A percentile compares a stretch with the other conserved stretches of the same genome.
phyloP scores from a whole-genome alignment of 2,888 invertebrate species.

The Amblyteles armatorius region DNA sequence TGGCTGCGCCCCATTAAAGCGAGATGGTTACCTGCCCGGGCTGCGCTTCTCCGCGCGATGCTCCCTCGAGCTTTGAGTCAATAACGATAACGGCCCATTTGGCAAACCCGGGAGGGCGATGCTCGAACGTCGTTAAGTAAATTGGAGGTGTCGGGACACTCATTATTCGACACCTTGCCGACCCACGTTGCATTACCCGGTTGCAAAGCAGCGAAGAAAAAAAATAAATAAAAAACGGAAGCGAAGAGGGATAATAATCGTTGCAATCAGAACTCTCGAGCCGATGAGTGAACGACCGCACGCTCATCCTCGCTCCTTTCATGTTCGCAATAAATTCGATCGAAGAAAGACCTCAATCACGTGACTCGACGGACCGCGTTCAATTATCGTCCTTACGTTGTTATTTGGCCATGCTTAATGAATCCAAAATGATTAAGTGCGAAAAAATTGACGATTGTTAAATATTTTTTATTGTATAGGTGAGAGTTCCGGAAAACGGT shows the following conservation, averaged over 20 bases:
- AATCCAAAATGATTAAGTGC: not conserved
- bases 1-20: constrained; percentile 53
- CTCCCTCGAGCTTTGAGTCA: constrained; percentile 66
- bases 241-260: constrained; percentile 30
- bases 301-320: constrained; percentile 1
- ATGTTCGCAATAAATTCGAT: constrained; percentile 29
- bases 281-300: constrained; percentile 30
- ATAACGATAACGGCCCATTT: constrained; percentile 76
- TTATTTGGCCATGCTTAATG: not conserved
- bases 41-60: constrained; percentile 41
- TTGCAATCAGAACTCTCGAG: constrained; percentile 37
- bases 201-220: not conserved
- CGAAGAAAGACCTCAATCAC: constrained; percentile 27
- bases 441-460: not conserved
- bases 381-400: not conserved
- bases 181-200: constrained; percentile 16
- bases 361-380: constrained; percentile 17
- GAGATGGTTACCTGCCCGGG: constrained; percentile 50
- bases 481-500: too few relatives aligned
- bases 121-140: constrained; percentile 71
- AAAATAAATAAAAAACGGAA: constrained; percentile 1
- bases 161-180: constrained; percentile 61
- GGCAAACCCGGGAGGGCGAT: constrained; percentile 59
- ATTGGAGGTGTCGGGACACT: constrained; percentile 71
- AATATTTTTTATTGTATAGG: not conserved